Evolutionary conservation across 2,888 invertebrate genomes (phyloP), one percentile per base, ranked within the genome.

Genomic region (Lacanobia oleracea): DNA sequence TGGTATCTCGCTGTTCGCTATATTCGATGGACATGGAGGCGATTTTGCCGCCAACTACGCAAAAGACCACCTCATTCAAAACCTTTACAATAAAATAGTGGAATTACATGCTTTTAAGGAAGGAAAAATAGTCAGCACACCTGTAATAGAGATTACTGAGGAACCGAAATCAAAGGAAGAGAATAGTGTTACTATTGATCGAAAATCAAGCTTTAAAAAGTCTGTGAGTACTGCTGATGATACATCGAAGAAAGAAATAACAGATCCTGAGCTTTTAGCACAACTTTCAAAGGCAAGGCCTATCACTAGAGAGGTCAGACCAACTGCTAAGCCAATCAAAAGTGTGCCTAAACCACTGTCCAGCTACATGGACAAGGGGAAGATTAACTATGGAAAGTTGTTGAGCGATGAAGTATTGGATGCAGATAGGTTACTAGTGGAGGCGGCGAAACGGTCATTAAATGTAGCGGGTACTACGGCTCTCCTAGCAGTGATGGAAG

Each of bases 11-110:
- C 95, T 99, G 73, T 99, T 98, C 94, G 99, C 99, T 59, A 97
- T 99, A 83, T 99, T 99, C 92, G 99, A 99, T 94, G 99, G 99
- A 0, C 99, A 99, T 92, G 99, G 99, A 65, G 99, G 99, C 54
- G 98, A 99, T 95, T 98, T 98, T 96, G 99, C 99, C 66, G 99
- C 99, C 27, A 98, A 99, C 91, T 99, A 98, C 95, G 98, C 98
- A 66, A 98, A 98, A 91, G 98, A 99, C 86, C 98, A 98, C 86
- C 96, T 99, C 23, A 97, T 99, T 80, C 97, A 98, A 90, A 98
- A 97, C 90, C 96, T 98, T 65, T 97, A 97, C 86, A 97, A 97
- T 88, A 98, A 98, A 95, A 97, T 98, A 60, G 96, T 97, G 43
- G 97, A 98, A 90, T 94, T 98, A 68, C 97, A 97, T 92, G 97